Conservation (phyloP, 2,888 invertebrate genomes). For the Lymantria dispar region DNA sequence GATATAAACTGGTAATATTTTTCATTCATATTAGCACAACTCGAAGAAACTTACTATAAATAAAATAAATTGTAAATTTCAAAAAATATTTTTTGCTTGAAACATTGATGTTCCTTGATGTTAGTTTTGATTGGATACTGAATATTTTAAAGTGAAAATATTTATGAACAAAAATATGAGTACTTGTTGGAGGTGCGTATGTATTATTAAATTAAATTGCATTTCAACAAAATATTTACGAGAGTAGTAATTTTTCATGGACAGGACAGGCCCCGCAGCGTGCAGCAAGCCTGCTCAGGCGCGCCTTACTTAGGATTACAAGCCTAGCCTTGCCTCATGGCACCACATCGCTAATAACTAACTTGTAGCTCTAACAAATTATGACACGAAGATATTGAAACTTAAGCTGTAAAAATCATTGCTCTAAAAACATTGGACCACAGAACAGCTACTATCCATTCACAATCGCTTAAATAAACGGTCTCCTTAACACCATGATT, state of each 20-base stretch:
- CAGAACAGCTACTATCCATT: no score
- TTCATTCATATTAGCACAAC: conserved; percentile 7
- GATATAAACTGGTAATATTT: conserved; percentile 22
- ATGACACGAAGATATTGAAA: not conserved
- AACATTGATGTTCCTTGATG: no score
- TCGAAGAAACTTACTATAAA: conserved; percentile 8
- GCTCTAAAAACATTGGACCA: not conserved
- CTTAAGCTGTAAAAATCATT: not conserved
- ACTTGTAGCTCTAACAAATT: conserved; percentile 40
- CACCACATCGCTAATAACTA: conserved; percentile 34
- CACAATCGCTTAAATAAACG: no score
- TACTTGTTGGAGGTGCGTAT: conserved; percentile 45
- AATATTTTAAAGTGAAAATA: conserved; percentile 33
- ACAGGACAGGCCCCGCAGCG: conserved; percentile 58
- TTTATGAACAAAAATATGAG: conserved; percentile 35
- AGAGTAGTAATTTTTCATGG: conserved; percentile 67
- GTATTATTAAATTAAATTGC: conserved; percentile 70
- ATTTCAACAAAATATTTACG: conserved; percentile 72
- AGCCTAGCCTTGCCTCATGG: conserved; percentile 31
- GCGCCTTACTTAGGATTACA: conserved; percentile 24
- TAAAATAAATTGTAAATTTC: conserved; percentile 4
- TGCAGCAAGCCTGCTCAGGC: conserved; percentile 41
- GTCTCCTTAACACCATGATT: no score
- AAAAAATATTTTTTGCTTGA: not conserved
- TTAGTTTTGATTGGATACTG: conserved; percentile 25